These are phyloP conservation scores for Limanda limanda DNA, from an alignment of 2,113 vertebrate species.

Conservation along the genomic window DNA sequence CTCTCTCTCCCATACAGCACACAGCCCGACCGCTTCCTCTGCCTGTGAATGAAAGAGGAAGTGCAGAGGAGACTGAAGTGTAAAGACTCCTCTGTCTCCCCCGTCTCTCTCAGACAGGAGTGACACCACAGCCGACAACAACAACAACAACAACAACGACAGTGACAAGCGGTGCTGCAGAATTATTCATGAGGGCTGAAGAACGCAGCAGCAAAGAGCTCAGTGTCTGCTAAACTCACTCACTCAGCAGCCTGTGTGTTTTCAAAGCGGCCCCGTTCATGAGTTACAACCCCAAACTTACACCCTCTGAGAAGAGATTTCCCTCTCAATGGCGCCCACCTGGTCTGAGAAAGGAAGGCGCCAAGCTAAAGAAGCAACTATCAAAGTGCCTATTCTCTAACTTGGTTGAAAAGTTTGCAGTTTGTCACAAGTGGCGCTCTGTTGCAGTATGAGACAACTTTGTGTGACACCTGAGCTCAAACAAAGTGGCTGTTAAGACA, in stretches of 20 bases:
- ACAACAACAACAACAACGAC: conserved; percentile 68
- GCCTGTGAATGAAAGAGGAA: conserved; percentile 73
- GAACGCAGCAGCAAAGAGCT: conserved; percentile 68
- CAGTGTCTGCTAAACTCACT: conserved; percentile 71
- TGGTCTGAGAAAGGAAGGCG: conserved; percentile 64
- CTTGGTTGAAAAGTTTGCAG: conserved; percentile 65
- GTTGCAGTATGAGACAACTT: conserved; percentile 62
- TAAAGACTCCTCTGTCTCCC: conserved; percentile 75
- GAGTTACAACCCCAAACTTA: conserved; percentile 68
- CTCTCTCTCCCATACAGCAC: conserved; percentile 37
- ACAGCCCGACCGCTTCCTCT: conserved; percentile 61
- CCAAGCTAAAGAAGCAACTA: conserved; percentile 35
- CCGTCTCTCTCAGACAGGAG: conserved; percentile 71
- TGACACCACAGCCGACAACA: conserved; percentile 69
- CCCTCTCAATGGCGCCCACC: conserved; percentile 77
- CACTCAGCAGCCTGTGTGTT: conserved; percentile 53
- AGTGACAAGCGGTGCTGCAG: conserved; percentile 63
- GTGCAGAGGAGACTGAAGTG: conserved; percentile 69
- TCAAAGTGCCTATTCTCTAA: conserved; percentile 71
- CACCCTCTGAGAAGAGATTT: conserved; percentile 60
- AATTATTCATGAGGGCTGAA: conserved; percentile 78
- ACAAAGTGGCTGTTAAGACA: conserved; percentile 43
- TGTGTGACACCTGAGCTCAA: conserved; percentile 70
- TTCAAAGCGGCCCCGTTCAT: conserved; percentile 68
- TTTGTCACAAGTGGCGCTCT: conserved; percentile 67